Evolutionary conservation across 2,113 vertebrate genomes (phyloP).

Genomic region (Protomyctophum bolini): DNA sequence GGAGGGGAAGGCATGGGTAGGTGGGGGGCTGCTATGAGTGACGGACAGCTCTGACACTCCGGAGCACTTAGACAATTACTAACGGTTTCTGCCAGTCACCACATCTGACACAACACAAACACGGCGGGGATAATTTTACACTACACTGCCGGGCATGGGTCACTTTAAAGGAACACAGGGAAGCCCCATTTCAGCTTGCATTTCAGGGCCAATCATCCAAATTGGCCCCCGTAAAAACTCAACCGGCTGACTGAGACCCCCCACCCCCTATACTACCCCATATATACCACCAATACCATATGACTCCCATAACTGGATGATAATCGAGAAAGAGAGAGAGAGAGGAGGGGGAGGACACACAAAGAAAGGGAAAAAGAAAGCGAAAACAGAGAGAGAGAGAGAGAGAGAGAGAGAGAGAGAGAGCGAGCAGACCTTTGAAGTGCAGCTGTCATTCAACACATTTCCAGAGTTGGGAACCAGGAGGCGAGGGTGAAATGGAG

Average conservation of each 20-base stretch:
- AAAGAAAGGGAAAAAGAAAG: not conserved
- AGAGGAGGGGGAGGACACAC: not conserved
- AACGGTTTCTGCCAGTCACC: conserved; percentile 83
- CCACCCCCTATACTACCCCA: conserved; percentile 9
- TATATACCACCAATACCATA: not conserved
- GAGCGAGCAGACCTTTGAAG: conserved; percentile 71
- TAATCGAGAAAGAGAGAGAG: conserved; percentile 44
- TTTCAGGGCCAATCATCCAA: conserved; percentile 83
- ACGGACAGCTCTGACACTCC: conserved; percentile 83
- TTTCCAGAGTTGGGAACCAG: conserved; percentile 63
- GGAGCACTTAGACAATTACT: conserved; percentile 85
- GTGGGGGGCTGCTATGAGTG: conserved; percentile 72
- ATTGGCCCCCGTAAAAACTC: conserved; percentile 74
- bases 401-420: conserved; percentile 28
- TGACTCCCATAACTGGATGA: conserved; percentile 63
- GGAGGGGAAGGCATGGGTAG: conserved; percentile 8
- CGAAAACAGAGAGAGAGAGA: conserved; percentile 12
- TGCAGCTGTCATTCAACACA: conserved; percentile 77
- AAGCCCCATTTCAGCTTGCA: conserved; percentile 76
- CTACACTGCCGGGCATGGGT: conserved; percentile 78
- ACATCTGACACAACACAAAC: conserved; percentile 83
- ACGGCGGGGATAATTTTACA: conserved; percentile 78
- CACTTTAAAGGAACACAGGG: conserved; percentile 81
- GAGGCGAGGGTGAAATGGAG: conserved; percentile 71
- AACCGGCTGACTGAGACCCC: conserved; percentile 53